These are phyloP conservation scores for Columba guinea DNA, from an alignment of 2,797 vertebrate genomes.

Conservation along the genomic window DNA sequence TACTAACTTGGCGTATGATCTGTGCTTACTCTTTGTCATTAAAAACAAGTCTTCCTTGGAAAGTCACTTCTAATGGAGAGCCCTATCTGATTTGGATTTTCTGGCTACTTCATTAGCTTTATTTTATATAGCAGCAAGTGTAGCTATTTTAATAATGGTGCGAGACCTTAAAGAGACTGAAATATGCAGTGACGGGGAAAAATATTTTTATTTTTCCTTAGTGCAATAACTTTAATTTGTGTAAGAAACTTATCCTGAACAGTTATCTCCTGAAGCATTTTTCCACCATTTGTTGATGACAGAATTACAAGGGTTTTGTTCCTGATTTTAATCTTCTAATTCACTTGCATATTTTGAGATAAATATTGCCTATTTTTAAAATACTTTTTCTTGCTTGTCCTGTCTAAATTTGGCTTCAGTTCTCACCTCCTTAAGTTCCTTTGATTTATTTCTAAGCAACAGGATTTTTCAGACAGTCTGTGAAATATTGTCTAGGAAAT, in stretches of 20 bases:
- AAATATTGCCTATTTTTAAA: background rate
- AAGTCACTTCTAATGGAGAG: conserved; percentile 11
- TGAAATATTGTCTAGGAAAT: background rate
- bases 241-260: background rate
- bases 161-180: background rate
- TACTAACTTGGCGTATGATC: background rate
- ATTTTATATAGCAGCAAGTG: conserved; percentile 9
- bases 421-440: background rate
- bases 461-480: background rate
- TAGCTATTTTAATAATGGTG: background rate
- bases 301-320: background rate
- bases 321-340: background rate
- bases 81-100: background rate
- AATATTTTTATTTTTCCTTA: background rate
- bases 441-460: background rate
- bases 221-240: background rate
- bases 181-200: background rate
- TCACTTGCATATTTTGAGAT: background rate
- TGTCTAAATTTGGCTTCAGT: background rate
- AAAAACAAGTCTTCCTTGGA: conserved; percentile 52
- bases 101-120: background rate
- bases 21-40: conserved; percentile 28
- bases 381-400: background rate
- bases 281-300: background rate
- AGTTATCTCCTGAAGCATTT: background rate